Percentiles rank a stretch among this genome's conserved stretches.
Conservation (phyloP, 2,888 invertebrate species). For the Junonia oenone region DNA sequence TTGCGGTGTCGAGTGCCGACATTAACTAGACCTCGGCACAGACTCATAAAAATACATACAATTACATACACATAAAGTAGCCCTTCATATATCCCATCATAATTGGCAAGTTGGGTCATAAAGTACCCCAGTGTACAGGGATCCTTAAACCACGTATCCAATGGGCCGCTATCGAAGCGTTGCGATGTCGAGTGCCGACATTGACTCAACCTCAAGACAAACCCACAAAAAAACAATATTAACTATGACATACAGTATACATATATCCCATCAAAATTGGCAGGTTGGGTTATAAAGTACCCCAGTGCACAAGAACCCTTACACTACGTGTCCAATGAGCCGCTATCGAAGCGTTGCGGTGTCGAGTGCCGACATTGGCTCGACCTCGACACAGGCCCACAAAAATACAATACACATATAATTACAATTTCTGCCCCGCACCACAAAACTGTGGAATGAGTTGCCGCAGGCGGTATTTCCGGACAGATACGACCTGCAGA, state of each 20-base stretch:
- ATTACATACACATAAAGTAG: too few species aligned
- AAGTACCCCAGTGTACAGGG: background rate
- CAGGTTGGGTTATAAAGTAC: too few species aligned
- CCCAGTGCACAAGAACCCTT: background rate
- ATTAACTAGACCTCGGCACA: constrained; percentile 22
- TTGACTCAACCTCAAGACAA: constrained; percentile 21
- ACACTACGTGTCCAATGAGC: background rate
- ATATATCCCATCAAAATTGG: too few species aligned
- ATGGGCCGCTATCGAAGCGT: constrained; percentile 6
- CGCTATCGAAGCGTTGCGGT: constrained; percentile 7
- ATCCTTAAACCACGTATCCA: constrained; percentile 2
- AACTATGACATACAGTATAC: too few species aligned
- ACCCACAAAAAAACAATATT: too few species aligned
- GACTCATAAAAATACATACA: too few species aligned
- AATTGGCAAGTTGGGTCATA: background rate
- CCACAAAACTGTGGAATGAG: too few species aligned
- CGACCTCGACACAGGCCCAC: constrained; percentile 22
- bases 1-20: constrained; percentile 17
- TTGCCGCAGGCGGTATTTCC: too few species aligned
- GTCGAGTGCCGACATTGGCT: constrained; percentile 22
- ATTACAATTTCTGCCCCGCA: too few species aligned
- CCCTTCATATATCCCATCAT: too few species aligned
- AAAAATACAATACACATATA: too few species aligned
- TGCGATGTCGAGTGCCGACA: constrained; percentile 17
- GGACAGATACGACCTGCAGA: too few species aligned